phyloP scores from a whole-genome alignment of 2,888 invertebrate species.

The Volucella zonaria region DNA sequence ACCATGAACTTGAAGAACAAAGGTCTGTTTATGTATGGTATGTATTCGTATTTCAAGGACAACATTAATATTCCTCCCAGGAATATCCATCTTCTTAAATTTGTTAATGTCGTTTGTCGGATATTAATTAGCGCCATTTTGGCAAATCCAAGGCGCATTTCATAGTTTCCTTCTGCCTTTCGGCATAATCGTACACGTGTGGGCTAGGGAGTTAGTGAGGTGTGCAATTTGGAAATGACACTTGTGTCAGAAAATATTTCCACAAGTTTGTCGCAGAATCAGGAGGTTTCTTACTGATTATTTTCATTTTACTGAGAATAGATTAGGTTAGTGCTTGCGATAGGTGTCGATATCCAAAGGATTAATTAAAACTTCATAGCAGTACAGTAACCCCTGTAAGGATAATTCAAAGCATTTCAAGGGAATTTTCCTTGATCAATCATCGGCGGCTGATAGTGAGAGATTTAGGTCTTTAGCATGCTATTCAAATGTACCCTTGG shows the following conservation, averaged over 20 bases:
- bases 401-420: conserved; percentile 30
- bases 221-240: not conserved
- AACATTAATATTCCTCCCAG: conserved; percentile 3
- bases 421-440: conserved; percentile 46
- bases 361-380: conserved; percentile 42
- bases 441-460: not conserved
- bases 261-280: not conserved
- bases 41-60: not conserved
- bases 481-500: conserved; percentile 33
- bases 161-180: not conserved
- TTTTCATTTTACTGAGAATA: not conserved
- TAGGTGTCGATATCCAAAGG: conserved; percentile 9
- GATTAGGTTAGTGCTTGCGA: not conserved
- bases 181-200: too few species aligned
- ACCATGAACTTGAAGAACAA: not conserved
- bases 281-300: not conserved
- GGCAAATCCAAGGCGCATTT: not conserved
- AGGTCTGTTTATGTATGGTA: not conserved
- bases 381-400: conserved; percentile 13
- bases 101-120: not conserved
- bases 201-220: not conserved
- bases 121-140: conserved; percentile 16
- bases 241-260: not conserved
- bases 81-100: conserved; percentile 6
- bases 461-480: conserved; percentile 3